Evolutionary conservation across 2,797 vertebrate species (phyloP), one percentile per base, ranked within the genome.

Genomic region (Dromococcyx pavoninus): DNA sequence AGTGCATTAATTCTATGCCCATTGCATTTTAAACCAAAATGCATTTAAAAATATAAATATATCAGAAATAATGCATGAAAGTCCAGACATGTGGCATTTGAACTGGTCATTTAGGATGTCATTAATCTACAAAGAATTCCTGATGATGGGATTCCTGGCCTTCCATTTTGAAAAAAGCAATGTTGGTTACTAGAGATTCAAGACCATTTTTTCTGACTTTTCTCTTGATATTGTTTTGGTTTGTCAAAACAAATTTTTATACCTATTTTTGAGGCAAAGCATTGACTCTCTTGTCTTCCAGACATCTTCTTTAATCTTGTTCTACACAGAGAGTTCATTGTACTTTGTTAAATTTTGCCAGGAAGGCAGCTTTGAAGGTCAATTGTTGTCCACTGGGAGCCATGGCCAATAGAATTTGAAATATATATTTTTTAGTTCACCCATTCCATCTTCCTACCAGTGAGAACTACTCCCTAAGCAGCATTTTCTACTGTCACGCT

Each of bases 201-300:
- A 77, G 21, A 17, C n/a, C 19, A 28, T 54, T 76, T 86, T 79
- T 83, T 51, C 54, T 80, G 75, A 39, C 33, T 89, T 93, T 92
- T 80, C 46, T 16, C 53, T 81, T 78, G 25, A 60, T 94, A 35
- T 25, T 85, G 41, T 62, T 79, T 84, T 81, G 17, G 84, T 96
- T 93, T 60, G 76, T 86, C 82, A 65, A 73, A 79, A 81, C 70
- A 88, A 50, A 71, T 88, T 89, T 81, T 53, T 2, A 0, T 88
- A 70, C 48, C n/a, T 88, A 7, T 89, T 56, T 91, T 91, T 85
- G 86, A 92, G 90, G 79, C 65, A 86, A 93, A 89, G 33, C 78
- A 39, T 62, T 78, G 60, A 75, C 54, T 87, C 32, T 92, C 33
- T 87, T 87, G 17, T 87, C 91, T 92, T 93, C 69, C 65, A 93